Evolutionary conservation across 2,113 vertebrate species (phyloP), one percentile per base, ranked within the genome.

Genomic region (Phocoena phocoena): DNA sequence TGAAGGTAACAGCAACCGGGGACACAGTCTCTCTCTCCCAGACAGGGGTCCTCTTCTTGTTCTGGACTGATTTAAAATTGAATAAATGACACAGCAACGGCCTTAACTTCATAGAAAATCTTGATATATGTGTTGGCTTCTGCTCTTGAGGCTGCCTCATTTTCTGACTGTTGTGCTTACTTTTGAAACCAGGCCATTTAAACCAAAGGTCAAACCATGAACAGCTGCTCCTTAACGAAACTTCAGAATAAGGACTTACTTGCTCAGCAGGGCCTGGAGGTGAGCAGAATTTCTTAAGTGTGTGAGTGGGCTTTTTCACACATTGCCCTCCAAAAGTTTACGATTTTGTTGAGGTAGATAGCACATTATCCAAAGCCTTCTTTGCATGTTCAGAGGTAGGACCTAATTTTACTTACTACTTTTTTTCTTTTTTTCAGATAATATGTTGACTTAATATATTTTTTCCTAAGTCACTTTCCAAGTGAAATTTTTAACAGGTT

Each of bases 401-500:
- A 60, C 31, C 6, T 58, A 84, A 18, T 83, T 90, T 38, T 55
- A 70, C 25, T 68, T 26, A 82, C 13, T 14, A 44, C 3, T 33
- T 81, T 36, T 36, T 79, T 79, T 79, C n/a, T 65, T 65, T 65
- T 82, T 70, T 41, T 58, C 23, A 92, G 88, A 83, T 71, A 50
- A 55, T 62, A 36, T 33, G 18, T 53, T 80, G 41, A 67, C n/a
- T 53, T 76, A 36, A 38, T 38, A 17, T 33, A 2, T 80, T 41
- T 80, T 77, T 73, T n/a, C 17, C 65, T 26, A 44, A 50, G 38
- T 92, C 58, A 63, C 8, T 62, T 92, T 62, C 12, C 8, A 80
- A 80, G 38, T 80, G 73, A 73, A 79, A 74, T 77, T 77, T 28
- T 77, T 50, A 11, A 15, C 28, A 68, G 31, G 20, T 55, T 50